Evolutionary conservation across 64 coral and sea anemone genomes (phyloP).

Genomic region (Anthopleura sola): DNA sequence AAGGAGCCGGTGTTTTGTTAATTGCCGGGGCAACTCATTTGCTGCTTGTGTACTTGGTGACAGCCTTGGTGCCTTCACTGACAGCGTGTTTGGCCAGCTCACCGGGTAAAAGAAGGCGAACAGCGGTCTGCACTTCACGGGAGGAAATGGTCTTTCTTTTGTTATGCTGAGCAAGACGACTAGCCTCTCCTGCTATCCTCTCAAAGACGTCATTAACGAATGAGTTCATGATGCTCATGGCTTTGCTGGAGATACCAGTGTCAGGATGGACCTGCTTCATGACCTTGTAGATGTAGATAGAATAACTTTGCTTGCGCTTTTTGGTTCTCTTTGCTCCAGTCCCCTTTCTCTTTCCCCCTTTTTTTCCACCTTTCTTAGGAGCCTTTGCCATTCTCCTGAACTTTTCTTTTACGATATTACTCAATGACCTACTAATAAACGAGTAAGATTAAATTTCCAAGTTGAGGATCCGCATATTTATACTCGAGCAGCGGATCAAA

Average conservation of each 20-base stretch:
- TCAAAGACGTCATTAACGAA: conserved; percentile 65
- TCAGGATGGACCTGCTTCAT: conserved; percentile 59
- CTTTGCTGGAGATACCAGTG: conserved; percentile 57
- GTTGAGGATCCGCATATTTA: background rate
- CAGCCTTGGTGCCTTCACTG: conserved; percentile 60
- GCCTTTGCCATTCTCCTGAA: conserved; percentile 24
- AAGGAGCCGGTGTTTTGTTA: conserved; percentile 10
- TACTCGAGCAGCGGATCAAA: background rate
- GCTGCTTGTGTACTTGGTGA: conserved; percentile 60
- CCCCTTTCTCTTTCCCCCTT: conserved; percentile 42
- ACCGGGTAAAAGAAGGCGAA: conserved; percentile 50
- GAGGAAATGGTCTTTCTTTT: conserved; percentile 56
- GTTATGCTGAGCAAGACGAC: conserved; percentile 50
- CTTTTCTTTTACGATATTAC: no score
- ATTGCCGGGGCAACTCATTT: conserved; percentile 9
- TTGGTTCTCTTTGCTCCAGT: background rate
- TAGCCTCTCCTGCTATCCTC: conserved; percentile 39
- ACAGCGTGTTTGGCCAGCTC: conserved; percentile 64
- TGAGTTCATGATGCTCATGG: conserved; percentile 67
- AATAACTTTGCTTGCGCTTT: conserved; percentile 46
- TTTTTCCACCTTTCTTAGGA: conserved; percentile 15
- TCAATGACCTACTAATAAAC: background rate
- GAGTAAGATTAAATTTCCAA: background rate
- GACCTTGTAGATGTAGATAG: conserved; percentile 61
- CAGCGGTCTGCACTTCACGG: conserved; percentile 55